Conservation (phyloP, 1,140 invertebrate species). For the silkworm (Bombyx mori) region DNA sequence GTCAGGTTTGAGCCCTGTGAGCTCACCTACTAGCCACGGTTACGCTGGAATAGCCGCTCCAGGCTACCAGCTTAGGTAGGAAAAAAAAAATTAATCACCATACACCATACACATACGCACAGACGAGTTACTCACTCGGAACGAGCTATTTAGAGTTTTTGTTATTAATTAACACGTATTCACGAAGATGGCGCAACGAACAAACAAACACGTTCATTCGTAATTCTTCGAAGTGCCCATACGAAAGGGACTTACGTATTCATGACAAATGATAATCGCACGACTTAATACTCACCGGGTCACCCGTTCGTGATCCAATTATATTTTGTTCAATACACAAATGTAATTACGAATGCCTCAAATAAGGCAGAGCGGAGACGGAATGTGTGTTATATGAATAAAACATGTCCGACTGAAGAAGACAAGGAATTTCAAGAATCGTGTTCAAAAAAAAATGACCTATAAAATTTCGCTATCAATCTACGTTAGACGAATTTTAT, state of each 20-base stretch:
- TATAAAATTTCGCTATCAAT: conserved; percentile 18
- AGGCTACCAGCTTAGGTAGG: too few relatives aligned
- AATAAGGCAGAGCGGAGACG: conserved; percentile 14
- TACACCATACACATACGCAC: too few relatives aligned
- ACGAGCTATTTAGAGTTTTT: neutral
- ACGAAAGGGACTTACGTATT: conserved; percentile 58
- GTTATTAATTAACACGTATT: conserved; percentile 25
- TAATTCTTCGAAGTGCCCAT: conserved; percentile 41
- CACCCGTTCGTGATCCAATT: conserved; percentile 59
- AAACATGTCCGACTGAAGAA: conserved; percentile 26
- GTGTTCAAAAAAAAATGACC: conserved; percentile 17
- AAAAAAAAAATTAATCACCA: too few relatives aligned
- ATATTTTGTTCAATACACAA: conserved; percentile 47
- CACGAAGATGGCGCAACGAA: conserved; percentile 29
- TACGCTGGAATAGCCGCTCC: too few relatives aligned
- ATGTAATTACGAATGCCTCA: conserved; percentile 50
- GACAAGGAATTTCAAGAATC: conserved; percentile 5
- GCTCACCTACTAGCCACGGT: too few relatives aligned
- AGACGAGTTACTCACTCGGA: too few relatives aligned
- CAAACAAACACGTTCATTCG: conserved; percentile 38
- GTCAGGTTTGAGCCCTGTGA: too few relatives aligned
- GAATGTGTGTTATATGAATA: conserved; percentile 36
- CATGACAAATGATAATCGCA: conserved; percentile 39
- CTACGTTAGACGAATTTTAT: conserved; percentile 16
- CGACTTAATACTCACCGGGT: conserved; percentile 44